These are phyloP conservation scores for Eupithecia dodoneata DNA, from an alignment of 2,888 invertebrate genomes.

Conservation along the genomic window DNA sequence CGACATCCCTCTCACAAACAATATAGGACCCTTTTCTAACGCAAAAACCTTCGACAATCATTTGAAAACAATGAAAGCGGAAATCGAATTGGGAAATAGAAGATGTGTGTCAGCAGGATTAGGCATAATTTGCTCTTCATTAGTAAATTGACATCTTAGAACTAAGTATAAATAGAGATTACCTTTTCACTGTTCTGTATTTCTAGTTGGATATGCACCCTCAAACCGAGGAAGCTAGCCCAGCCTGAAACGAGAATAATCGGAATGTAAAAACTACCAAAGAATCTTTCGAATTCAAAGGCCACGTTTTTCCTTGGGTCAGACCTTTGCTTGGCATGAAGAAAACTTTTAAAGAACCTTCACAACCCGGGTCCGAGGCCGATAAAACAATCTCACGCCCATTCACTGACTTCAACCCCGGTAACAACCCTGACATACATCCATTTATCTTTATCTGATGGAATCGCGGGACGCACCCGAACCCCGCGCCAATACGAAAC, in stretches of 20 bases:
- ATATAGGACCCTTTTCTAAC: slow-evolving; percentile 9
- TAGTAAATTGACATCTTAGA: neutral
- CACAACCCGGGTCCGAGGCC: slow-evolving; percentile 12
- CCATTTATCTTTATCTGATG: slow-evolving; percentile 80
- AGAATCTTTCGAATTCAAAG: slow-evolving; percentile 2
- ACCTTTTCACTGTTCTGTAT: neutral
- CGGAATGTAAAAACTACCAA: neutral
- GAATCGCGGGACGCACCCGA: slow-evolving; percentile 69
- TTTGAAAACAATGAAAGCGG: slow-evolving; percentile 16
- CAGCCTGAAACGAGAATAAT: neutral
- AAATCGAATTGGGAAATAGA: neutral
- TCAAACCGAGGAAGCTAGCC: neutral
- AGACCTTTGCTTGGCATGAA: slow-evolving; percentile 12
- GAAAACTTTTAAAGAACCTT: slow-evolving; percentile 22
- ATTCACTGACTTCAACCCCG: slow-evolving; percentile 26
- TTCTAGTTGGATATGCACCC: neutral
- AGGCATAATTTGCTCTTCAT: neutral
- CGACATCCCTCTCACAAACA: slow-evolving; percentile 28
- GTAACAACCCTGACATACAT: slow-evolving; percentile 53
- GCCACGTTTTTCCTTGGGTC: slow-evolving; percentile 4
- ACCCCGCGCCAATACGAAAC: slow-evolving; percentile 55
- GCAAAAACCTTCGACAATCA: slow-evolving; percentile 1
- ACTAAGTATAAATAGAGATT: neutral
- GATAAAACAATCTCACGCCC: slow-evolving; percentile 26
- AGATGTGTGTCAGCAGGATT: neutral